Evolutionary conservation across 2,113 vertebrate genomes (phyloP), one percentile per base, ranked within the genome.

Genomic region (Heterocephalus glaber): DNA sequence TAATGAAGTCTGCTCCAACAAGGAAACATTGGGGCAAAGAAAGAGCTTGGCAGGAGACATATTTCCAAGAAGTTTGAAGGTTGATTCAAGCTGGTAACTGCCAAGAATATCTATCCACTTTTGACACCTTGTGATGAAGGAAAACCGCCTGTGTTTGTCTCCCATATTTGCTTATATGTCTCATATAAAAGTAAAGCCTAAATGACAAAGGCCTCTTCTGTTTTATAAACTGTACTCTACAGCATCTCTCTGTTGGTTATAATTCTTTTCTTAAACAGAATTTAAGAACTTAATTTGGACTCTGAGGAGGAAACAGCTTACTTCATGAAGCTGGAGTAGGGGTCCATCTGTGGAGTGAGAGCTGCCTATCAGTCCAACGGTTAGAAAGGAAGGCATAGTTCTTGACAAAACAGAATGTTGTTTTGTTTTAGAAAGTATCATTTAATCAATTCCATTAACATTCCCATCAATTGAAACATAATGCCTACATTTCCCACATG

Each of bases 321-420:
- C 60, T 80, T 30, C n/a, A 54, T 4, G 54, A 82, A 63, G 66
- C 22, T 44, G 4, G n/a, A 19, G 22, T 58, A 77, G 76, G 26
- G 26, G 28, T 76, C 74, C 89, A 83, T 90, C 80, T 77, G 72
- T 54, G 65, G 30, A 54, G 60, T 22, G 44, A 92, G 52, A 84
- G 47, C 28, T 0, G 41, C 44, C 65, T 77, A 65, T 84, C 83
- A 81, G 74, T 52, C 38, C 66, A 86, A 63, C 14, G 41, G 56
- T 20, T 70, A 82, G 65, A 58, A 58, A 81, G 44, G 38, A 68
- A 58, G 68, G n/a, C 47, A 56, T 41, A 72, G 11, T 28, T 72
- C n/a, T 72, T 94, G 80, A 89, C 52, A 52, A 86, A 76, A 92
- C 74, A 90, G 74, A 95, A 96, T 81, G 87, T 52, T 96, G 38